These are phyloP conservation scores for Zaprionus kolodkinae DNA, from an alignment of 1,140 invertebrate species.

Conservation along the genomic window DNA sequence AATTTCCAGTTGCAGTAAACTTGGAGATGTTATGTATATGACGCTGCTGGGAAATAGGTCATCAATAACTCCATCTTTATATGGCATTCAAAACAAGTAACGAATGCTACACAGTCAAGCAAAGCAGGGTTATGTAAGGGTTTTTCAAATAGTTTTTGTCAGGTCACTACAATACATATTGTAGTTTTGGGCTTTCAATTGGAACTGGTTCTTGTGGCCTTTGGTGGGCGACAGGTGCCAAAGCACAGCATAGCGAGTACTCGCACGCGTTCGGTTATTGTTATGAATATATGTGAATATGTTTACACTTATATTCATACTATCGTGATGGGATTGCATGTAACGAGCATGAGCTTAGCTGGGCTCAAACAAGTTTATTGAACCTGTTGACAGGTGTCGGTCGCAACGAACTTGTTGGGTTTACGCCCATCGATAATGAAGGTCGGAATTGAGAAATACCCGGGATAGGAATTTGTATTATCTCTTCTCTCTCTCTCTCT, in stretches of 20 bases:
- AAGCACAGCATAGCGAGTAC: slow-evolving; percentile 6
- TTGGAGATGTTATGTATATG: too few relatives aligned
- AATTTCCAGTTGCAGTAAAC: too few relatives aligned
- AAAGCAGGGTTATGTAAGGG: background rate
- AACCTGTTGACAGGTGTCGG: slow-evolving; percentile 60
- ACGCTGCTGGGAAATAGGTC: background rate
- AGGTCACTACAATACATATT: too few relatives aligned
- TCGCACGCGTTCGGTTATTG: background rate
- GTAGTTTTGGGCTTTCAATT: slow-evolving; percentile 25
- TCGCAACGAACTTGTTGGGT: slow-evolving; percentile 12
- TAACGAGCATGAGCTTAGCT: slow-evolving; percentile 37
- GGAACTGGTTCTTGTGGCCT: slow-evolving; percentile 12
- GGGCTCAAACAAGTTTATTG: slow-evolving; percentile 71
- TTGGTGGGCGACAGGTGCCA: slow-evolving; percentile 9
- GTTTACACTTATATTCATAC: background rate
- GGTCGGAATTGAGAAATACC: slow-evolving; percentile 26
- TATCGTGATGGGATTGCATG: background rate
- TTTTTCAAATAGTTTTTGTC: background rate
- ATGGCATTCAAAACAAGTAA: background rate
- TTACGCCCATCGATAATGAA: slow-evolving; percentile 21
- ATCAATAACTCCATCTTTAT: background rate
- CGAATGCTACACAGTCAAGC: too few relatives aligned
- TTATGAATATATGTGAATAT: background rate
- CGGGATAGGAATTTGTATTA: slow-evolving; percentile 2
- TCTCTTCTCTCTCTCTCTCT: too few relatives aligned